Evolutionary conservation across 2,888 invertebrate genomes (phyloP).

Genomic region (Ectemnius lituratus): DNA sequence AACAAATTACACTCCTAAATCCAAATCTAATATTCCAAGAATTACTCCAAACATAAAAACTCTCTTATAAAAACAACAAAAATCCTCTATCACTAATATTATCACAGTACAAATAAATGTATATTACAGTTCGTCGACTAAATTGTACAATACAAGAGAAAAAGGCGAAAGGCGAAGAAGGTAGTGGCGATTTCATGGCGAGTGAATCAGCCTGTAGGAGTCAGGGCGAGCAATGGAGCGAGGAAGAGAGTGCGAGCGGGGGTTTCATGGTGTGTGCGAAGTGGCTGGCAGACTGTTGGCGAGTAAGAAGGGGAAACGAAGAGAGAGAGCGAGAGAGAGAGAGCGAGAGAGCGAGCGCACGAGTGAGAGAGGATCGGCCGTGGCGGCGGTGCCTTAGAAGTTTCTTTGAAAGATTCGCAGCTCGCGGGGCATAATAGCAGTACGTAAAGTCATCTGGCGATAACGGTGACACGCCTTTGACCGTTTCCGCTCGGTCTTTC

Average conservation of each 20-base stretch:
- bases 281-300: background rate
- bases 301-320: background rate
- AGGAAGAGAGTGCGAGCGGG: slow-evolving; percentile 4
- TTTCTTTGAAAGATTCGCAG: slow-evolving; percentile 70
- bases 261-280: background rate
- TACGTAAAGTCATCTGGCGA: slow-evolving; percentile 66
- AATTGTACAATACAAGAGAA: no score
- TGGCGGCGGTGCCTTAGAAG: slow-evolving; percentile 65
- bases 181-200: no score
- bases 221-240: background rate
- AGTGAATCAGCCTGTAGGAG: background rate
- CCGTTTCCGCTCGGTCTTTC: slow-evolving; percentile 60
- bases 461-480: slow-evolving; percentile 67
- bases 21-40: no score
- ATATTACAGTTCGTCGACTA: no score
- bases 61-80: no score
- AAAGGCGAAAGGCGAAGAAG: no score
- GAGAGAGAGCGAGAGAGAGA: background rate
- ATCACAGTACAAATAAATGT: no score
- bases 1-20: no score
- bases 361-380: slow-evolving; percentile 3
- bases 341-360: no score
- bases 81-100: no score
- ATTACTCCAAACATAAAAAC: no score
- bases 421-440: slow-evolving; percentile 59